Base-by-base conservation (phyloP, 2,888 invertebrate species). In the Xestia rhomboidea region DNA sequence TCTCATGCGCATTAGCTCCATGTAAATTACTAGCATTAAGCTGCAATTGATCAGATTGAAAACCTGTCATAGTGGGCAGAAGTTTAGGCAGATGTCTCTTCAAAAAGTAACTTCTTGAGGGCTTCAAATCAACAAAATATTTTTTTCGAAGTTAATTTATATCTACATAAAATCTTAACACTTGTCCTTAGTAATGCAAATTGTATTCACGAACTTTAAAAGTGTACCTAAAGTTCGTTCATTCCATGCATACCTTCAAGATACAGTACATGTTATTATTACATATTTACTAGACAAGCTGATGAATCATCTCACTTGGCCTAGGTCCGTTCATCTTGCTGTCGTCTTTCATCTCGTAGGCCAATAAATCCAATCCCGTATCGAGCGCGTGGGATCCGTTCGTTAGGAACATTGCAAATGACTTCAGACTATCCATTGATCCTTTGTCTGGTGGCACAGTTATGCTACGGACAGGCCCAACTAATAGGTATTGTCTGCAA, bases 361-460 rank as follows among this genome's bases (percentile, higher is more conserved):
- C 34, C 54, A 78, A 68, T 84, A 62, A 60, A 69, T 54, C 72
- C 51, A n/a, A 62, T 60, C 54, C 54, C 38, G 18, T 69, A 69
- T 79, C 73, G 72, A 84, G 38, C 63, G 44, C 11, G 49, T 24
- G 10, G 24, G 51, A 38, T 54, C 38, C 60, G 24, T 66, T 62
- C 24, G 60, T 66, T 54, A 68, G 63, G 57, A 71, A 71, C 49
- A 71, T 81, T 54, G 63, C 57, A 83, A 81, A 71, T 81, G 71
- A 81, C 79, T 77, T 71, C 68, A 68, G 83, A 83, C 71, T 49
- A 63, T 68, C 63, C 34, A 44, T 77, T 64, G 62, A 46, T 82
- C 70, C 70, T 77, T 68, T 83, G 68, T 83, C 67, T 49, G 60
- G 21, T 21, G 68, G 70, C 49, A 71, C 21, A 68, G 62, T 70